Evolutionary conservation across 2,888 invertebrate species (phyloP), one percentile per base, ranked within the genome.

Genomic region (Coronaproctus castanopsis): DNA sequence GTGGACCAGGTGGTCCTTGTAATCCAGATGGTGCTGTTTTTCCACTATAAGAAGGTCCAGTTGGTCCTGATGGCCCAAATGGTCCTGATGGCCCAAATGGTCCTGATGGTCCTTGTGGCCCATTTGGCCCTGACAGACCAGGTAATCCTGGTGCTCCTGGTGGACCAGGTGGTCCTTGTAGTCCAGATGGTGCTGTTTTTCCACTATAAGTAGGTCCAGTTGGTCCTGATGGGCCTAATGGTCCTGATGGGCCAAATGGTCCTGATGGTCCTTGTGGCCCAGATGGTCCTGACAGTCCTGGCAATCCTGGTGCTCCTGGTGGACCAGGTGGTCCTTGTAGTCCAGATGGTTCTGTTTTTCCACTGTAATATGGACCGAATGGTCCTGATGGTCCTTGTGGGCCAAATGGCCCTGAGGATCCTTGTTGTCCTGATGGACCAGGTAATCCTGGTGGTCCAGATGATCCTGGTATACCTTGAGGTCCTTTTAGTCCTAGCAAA

Each of bases 131-230:
- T 50, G 70, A 70, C 22, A 61, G 60, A 1, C 63, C 65, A 51
- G 66, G 65, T 57, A 61, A 59, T 14, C 66, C 67, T 61, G 63
- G 61, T 67, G 57, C 62, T 2, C 67, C 67, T 53, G 70, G 70
- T 18, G 62, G 63, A 20, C 66, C 66, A 59, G 69, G 70, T 24
- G 80, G 76, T 61, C 59, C 61, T 54, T 60, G 56, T 20, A 5
- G 22, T 3, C 66, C 64, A n/a, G 56, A 50, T 24, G 57, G 61
- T 21, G 56, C n/a, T 64, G 67, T 52, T 2, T 68, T 64, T 52
- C 67, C 61, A 61, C 70, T 70, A 24, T 69, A 64, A 1, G n/a
- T 36, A 14, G 36, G 36, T 36, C 36, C 36, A 36, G 5, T 36
- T 36, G 36, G 36, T 36, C 36, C 36, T 8, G 5, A 8, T 8